phyloP scores from a whole-genome alignment of 2,797 vertebrate species.

The Leontopithecus rosalia region DNA sequence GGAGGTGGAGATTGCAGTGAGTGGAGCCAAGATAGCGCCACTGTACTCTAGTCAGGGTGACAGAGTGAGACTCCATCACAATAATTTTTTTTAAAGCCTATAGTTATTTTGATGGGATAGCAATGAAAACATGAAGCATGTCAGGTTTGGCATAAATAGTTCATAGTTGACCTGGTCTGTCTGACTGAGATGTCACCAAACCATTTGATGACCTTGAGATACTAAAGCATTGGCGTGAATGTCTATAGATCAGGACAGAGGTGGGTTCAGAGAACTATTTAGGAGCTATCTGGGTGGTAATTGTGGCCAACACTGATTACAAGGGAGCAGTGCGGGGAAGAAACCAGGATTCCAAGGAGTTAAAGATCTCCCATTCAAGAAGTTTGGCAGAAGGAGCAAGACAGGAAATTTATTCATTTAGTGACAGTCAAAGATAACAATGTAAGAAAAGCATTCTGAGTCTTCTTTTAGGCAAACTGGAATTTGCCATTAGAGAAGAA shows the following conservation, averaged over 20 bases:
- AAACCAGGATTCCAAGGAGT: not conserved
- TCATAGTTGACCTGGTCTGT: not conserved
- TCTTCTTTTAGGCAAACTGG: not conserved
- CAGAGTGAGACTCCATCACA: not conserved
- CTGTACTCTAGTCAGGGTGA: not conserved
- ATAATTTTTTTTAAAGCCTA: not conserved
- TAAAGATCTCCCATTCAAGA: not conserved
- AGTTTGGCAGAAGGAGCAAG: not conserved
- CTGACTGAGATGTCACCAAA: not conserved
- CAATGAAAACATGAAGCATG: not conserved
- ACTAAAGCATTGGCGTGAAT: not conserved
- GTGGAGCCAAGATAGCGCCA: fast-evolving
- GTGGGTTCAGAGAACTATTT: not conserved
- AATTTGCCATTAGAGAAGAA: not conserved
- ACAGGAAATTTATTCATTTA: not conserved
- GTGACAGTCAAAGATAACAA: not conserved
- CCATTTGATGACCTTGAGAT: not conserved
- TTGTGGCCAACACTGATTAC: not conserved
- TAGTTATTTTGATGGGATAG: not conserved
- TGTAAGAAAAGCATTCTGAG: not conserved
- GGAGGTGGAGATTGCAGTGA: not conserved
- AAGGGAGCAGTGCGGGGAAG: not conserved
- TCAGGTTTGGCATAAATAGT: not conserved
- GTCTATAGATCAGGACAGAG: not conserved
- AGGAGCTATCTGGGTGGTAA: not conserved